phyloP scores from a whole-genome alignment of 2,888 invertebrate genomes.

The Drosophila falleni region DNA sequence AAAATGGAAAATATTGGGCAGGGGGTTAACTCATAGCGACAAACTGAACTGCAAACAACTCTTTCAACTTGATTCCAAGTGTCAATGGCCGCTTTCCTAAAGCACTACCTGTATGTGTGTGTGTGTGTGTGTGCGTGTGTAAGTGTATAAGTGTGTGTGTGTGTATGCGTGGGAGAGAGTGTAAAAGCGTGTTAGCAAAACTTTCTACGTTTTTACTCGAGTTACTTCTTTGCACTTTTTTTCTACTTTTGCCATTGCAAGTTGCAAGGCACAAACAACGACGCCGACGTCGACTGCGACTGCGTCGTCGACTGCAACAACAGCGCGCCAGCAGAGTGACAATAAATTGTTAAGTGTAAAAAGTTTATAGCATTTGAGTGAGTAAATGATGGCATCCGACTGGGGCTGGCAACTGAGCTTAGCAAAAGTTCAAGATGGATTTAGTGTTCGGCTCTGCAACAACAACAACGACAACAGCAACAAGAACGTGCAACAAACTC shows the following conservation, averaged over 20 bases:
- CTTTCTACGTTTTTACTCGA: constrained; percentile 71
- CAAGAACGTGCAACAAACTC: neutral
- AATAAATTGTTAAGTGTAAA: constrained; percentile 79
- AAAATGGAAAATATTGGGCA: constrained; percentile 13
- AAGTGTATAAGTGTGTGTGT: constrained; percentile 11
- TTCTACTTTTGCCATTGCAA: constrained; percentile 25
- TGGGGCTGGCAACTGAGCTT: constrained; percentile 38
- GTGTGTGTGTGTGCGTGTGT: constrained; percentile 11
- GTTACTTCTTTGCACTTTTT: constrained; percentile 55
- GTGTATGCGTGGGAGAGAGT: constrained; percentile 55
- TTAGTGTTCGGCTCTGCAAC: constrained; percentile 40
- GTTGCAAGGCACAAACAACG: constrained; percentile 45
- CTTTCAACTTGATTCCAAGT: constrained; percentile 55
- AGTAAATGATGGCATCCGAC: constrained; percentile 70
- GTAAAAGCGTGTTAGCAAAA: constrained; percentile 75
- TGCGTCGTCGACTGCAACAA: neutral
- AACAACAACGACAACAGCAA: no score
- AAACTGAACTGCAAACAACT: constrained; percentile 56
- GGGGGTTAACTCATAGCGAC: constrained; percentile 29
- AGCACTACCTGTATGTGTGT: constrained; percentile 54
- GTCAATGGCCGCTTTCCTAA: constrained; percentile 67
- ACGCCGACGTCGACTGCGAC: constrained; percentile 1
- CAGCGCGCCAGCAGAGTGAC: constrained; percentile 65
- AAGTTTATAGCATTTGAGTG: constrained; percentile 78
- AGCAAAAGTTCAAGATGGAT: constrained; percentile 61